Evolutionary conservation across 2,888 invertebrate genomes (phyloP), one percentile per base, ranked within the genome.

Genomic region (Trichacis sp.): DNA sequence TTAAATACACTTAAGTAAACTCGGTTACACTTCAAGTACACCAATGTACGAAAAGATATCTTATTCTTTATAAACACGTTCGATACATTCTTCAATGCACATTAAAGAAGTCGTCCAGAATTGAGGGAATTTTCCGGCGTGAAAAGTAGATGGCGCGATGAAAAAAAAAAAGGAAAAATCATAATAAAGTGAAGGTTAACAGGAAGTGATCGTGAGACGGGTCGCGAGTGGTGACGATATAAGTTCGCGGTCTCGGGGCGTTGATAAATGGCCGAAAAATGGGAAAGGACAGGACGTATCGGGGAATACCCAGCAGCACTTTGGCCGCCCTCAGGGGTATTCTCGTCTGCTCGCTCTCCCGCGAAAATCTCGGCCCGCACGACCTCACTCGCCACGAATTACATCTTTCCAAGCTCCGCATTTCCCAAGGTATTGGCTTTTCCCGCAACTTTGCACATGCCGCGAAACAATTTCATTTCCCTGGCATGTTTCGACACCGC

Each of bases 321-420:
- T 83, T 88, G 61, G 86, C 87, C 69, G 86, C 87, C 70, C 84
- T 88, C 59, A 80, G 88, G 62, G 87, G 87, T 54, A 87, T 88
- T 72, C 84, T 88, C 55, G 87, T 88, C 71, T 86, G 86, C 64
- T 88, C 88, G 38, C 75, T 88, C 73, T 87, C 88, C 29, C 83
- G 86, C 65, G 88, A 88, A 81, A 88, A 88, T 79, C 85, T 88
- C 57, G 86, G 87, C 6, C 84, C 85, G 38, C 82, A 85, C 75
- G 87, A 87, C 74, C 77, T 86, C 49, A 76, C 82, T 47, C 57
- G 80, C 56, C 80, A 77, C 55, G 81, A 81, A 64, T 73, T 69
- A 15, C 62, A 68, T 24, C 60, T 70, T 36, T 58, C 70, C 50
- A 75, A 76, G 63, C 76, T 73, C 55, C 77, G 79, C 30, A 83